A percentile compares a stretch with the other conserved stretches of the same genome.
Evolutionary conservation across 2,888 invertebrate genomes (phyloP).

Genomic region (Euplexia lucipara): DNA sequence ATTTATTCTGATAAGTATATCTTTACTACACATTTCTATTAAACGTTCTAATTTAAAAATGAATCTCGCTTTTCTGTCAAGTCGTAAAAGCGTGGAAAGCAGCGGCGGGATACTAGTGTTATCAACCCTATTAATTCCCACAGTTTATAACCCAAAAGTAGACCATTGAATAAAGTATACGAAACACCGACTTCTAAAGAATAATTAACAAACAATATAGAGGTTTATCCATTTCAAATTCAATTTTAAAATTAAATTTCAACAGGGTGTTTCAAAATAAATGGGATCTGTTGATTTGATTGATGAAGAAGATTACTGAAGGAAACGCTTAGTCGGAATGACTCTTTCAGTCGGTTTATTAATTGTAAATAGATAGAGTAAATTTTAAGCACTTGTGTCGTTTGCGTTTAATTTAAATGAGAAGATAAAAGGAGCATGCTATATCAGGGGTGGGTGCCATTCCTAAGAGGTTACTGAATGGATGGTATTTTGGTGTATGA

Average conservation of each 20-base stretch:
- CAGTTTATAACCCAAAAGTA: conserved; percentile 12
- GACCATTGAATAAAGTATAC: conserved; percentile 23
- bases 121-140: not conserved
- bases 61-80: too few relatives aligned
- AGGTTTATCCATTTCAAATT: conserved; percentile 47
- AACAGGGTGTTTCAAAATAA: conserved; percentile 49
- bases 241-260: conserved; percentile 53
- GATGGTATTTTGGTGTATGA: conserved; percentile 7
- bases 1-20: too few relatives aligned
- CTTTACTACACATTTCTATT: too few relatives aligned
- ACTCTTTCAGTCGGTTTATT: conserved; percentile 43
- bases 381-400: conserved; percentile 28
- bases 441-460: conserved; percentile 12
- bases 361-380: conserved; percentile 34
- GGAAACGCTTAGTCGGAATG: conserved; percentile 30
- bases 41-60: too few relatives aligned
- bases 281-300: conserved; percentile 59
- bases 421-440: conserved; percentile 34
- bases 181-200: conserved; percentile 16
- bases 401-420: conserved; percentile 39
- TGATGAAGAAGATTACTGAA: conserved; percentile 55
- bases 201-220: conserved; percentile 41
- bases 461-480: conserved; percentile 6
- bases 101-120: not conserved
- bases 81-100: too few relatives aligned